Evolutionary conservation across 2,797 vertebrate species (phyloP), one percentile per base, ranked within the genome.

Genomic region (Halcyon badia): DNA sequence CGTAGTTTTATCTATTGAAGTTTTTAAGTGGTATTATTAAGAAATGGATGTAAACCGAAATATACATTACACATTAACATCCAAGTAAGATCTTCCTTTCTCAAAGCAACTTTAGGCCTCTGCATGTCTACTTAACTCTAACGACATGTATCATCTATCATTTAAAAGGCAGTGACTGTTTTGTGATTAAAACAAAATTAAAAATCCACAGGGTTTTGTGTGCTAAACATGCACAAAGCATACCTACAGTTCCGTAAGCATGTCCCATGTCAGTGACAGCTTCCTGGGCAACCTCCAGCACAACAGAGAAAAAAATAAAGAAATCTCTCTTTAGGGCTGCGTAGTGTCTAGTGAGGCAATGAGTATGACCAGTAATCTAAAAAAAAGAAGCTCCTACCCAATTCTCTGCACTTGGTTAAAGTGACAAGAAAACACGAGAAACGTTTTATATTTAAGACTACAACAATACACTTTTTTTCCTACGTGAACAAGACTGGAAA

Each of bases 391-490:
- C 54, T 44, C 68, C 61, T 73, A 92, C 39, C 71, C 11, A 16
- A 39, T 86, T 84, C 77, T 71, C 61, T 77, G 33, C 86, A 31
- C 22, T 70, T 77, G 65, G 60, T 57, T 51, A 26, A 89, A 87
- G 70, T 49, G 82, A 35, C 68, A 89, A 76, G 25, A 61, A 89
- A 70, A 87, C 46, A 39, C 5, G 21, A 82, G 39, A 52, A 79
- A 65, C 24, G 25, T 39, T 82, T 73, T 54, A 24, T 18, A 75
- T 48, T 33, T 65, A 48, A 48, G 78, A 75, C 6, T 25, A 78
- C 35, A 73, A 39, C 26, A 78, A 75, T 61, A 44, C 8, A 39
- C 26, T 33, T 44, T 49, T 39, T 51, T 30, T 25, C 42, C 52
- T 70, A 13, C 9, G 33, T 25, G 62, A 78, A 37, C 15, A 31